Evolutionary conservation across 2,888 invertebrate species (phyloP).

Genomic region (Drosophila formosana): DNA sequence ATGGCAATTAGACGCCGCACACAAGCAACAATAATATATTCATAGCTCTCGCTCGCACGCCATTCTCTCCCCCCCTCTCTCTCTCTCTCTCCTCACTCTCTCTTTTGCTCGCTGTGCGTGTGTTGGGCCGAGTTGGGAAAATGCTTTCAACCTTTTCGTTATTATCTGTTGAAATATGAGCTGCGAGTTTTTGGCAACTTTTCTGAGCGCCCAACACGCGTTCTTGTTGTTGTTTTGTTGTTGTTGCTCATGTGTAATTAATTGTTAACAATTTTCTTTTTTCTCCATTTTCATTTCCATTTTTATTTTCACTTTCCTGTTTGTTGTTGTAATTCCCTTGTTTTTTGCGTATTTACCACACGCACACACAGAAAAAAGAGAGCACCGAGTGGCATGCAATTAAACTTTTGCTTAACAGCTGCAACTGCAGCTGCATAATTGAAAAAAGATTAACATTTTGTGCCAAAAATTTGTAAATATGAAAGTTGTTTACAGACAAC

Average conservation of each 20-base stretch:
- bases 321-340: conserved; percentile 13
- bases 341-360: conserved; percentile 14
- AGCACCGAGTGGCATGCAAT: conserved; percentile 51
- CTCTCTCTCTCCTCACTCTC: not conserved
- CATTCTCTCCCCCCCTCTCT: not conserved
- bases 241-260: conserved; percentile 63
- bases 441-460: conserved; percentile 46
- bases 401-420: conserved; percentile 55
- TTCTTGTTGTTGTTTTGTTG: conserved; percentile 21
- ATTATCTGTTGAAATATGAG: conserved; percentile 77
- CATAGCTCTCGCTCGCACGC: conserved; percentile 42
- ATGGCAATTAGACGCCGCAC: conserved; percentile 68
- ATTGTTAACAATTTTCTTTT: conserved; percentile 59
- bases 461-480: conserved; percentile 53
- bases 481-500: conserved; percentile 40
- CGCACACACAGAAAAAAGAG: not conserved
- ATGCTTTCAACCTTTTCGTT: conserved; percentile 58
- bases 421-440: conserved; percentile 50
- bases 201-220: conserved; percentile 28
- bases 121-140: conserved; percentile 26
- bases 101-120: conserved; percentile 10
- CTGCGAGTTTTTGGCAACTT: conserved; percentile 54
- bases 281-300: conserved; percentile 22
- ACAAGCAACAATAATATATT: conserved; percentile 63
- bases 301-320: conserved; percentile 16